Evolutionary conservation across 2,113 vertebrate species (phyloP), one percentile per base, ranked within the genome.

Genomic region (Leptocoma aspasia): DNA sequence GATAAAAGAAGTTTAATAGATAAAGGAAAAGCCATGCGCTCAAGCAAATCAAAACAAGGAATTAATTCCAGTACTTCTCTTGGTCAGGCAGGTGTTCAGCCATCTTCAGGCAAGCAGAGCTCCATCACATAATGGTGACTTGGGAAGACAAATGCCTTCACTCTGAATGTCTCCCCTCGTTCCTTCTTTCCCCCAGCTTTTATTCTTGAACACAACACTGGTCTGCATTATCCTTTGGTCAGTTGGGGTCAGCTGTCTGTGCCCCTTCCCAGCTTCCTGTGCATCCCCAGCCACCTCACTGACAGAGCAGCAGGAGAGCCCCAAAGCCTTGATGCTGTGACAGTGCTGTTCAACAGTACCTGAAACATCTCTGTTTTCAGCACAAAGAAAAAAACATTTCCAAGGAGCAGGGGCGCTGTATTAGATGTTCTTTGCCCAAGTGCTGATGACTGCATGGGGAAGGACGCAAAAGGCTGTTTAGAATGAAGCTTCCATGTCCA

Each of bases 101-200:
- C 31, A 78, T 31, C 10, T 41, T 30, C 37, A 71, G 66, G 31
- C 35, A n/a, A 81, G 60, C 37, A 30, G 37, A 24, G 26, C 3
- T 78, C 23, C 14, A 57, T 33, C 50, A 73, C 1, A 0, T 26
- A 60, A 50, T 1, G 1, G 8, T 31, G 14, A n/a, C 33, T 64
- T 60, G 15, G 63, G 30, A 65, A 83, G 30, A 69, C 27, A 68
- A 89, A 86, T 2, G 3, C 21, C 10, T 4, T 35, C 6, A 39
- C 16, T 42, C 22, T n/a, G 22, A 78, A 56, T 0, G 1, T 13
- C 5, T 3, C 11, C 6, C 11, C 9, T 20, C 45, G 0, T 13
- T 91, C 24, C 21, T 60, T 56, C 28, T 50, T 68, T 63, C 19
- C 13, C 17, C 8, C 39, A 45, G 17, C 9, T 61, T 53, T 65